Evolutionary conservation across 2,113 vertebrate genomes (phyloP).

Genomic region (Manacus vitellinus): DNA sequence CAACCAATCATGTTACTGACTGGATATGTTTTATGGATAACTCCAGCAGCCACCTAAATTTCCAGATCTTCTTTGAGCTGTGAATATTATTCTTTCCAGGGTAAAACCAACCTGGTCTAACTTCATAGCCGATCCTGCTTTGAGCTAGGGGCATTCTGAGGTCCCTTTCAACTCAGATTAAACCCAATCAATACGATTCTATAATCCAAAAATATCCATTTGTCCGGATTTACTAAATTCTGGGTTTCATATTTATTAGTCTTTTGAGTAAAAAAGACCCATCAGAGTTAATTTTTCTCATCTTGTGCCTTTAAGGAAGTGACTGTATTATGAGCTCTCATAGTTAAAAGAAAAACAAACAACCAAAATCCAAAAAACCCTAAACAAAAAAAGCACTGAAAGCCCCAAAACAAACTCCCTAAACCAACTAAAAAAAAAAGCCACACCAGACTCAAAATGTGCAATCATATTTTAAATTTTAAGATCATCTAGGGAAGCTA

Average conservation of each 20-base stretch:
- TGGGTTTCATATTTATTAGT: background rate
- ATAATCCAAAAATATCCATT: background rate
- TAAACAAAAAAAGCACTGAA: background rate
- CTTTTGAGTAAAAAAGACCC: background rate
- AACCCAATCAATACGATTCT: background rate
- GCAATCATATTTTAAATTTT: background rate
- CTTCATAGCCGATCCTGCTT: background rate
- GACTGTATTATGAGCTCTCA: background rate
- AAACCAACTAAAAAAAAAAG: fast-evolving
- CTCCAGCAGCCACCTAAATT: background rate
- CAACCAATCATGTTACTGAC: background rate
- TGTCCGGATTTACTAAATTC: background rate
- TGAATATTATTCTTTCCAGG: background rate
- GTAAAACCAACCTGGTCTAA: background rate
- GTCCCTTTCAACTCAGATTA: background rate
- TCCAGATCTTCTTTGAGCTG: background rate
- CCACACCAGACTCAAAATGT: background rate
- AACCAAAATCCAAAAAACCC: fast-evolving
- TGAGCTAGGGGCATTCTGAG: background rate
- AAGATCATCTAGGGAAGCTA: background rate
- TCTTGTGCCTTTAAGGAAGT: background rate
- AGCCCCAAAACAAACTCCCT: fast-evolving
- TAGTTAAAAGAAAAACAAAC: background rate
- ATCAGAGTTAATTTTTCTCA: background rate
- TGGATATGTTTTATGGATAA: background rate